These are phyloP conservation scores for Etheostoma spectabile DNA, from an alignment of 2,113 vertebrate genomes.

Conservation along the genomic window DNA sequence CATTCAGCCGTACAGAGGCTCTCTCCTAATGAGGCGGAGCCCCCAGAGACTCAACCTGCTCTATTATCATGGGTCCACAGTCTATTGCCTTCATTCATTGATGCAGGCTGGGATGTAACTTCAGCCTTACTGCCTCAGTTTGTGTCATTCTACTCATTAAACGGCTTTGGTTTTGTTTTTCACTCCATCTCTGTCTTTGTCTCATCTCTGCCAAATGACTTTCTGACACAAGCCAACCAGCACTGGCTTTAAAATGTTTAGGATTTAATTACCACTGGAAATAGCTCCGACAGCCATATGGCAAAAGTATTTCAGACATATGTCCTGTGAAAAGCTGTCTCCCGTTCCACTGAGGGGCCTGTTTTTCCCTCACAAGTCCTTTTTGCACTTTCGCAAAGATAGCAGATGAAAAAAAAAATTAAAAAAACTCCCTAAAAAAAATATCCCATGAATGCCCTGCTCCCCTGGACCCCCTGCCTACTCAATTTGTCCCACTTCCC, in stretches of 20 bases:
- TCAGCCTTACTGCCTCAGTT: constrained; percentile 43
- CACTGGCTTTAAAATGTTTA: constrained; percentile 96
- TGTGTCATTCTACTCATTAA: constrained; percentile 49
- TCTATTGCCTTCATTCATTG: constrained; percentile 29
- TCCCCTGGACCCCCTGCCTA: constrained; percentile 71
- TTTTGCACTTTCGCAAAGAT: constrained; percentile 79
- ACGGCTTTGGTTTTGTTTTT: constrained; percentile 30
- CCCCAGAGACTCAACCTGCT: constrained; percentile 56
- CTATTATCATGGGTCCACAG: constrained; percentile 43
- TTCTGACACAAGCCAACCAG: constrained; percentile 89
- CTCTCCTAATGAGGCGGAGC: constrained; percentile 63
- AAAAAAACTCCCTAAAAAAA: constrained; percentile 75
- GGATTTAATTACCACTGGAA: constrained; percentile 98
- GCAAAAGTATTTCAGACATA: constrained; percentile 94
- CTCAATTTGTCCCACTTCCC: constrained; percentile 82
- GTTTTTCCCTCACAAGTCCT: constrained; percentile 70
- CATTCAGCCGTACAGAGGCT: constrained; percentile 36
- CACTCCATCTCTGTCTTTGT: constrained; percentile 57
- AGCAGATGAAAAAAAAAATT: constrained; percentile 67
- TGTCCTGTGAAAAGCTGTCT: constrained; percentile 83
- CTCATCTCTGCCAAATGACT: constrained; percentile 74
- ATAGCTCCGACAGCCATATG: constrained; percentile 97
- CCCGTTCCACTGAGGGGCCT: constrained; percentile 69
- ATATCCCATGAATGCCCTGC: constrained; percentile 62
- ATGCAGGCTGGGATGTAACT: constrained; percentile 61